Evolutionary conservation across 37 sponge, comb jelly and placozoan species (phyloP).

Genomic region (Chondrilla cf. caribensis): DNA sequence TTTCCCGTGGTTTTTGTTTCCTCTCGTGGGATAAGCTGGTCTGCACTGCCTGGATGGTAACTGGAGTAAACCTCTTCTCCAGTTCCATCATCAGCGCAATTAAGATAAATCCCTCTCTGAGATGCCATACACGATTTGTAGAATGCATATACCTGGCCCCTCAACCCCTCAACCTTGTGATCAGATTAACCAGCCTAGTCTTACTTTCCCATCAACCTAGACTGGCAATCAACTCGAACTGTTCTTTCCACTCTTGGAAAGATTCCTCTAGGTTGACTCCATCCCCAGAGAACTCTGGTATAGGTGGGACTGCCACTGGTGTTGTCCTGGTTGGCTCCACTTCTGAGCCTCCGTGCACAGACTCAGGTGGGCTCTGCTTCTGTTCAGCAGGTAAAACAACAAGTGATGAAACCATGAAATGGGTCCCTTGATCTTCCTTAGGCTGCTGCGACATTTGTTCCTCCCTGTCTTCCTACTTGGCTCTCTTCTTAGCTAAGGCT

Average conservation of each 20-base stretch:
- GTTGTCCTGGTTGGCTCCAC: too few relatives aligned
- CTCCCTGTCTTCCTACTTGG: background rate
- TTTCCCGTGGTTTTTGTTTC: conserved; percentile 25
- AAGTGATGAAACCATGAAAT: too few relatives aligned
- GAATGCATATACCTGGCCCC: conserved; percentile 34
- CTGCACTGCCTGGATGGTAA: conserved; percentile 23
- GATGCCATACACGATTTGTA: conserved; percentile 30
- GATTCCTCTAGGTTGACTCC: background rate
- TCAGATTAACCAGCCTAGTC: conserved; percentile 27
- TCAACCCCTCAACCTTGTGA: conserved; percentile 21
- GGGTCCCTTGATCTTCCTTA: too few relatives aligned
- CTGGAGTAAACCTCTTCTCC: conserved; percentile 41
- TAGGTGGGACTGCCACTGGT: conserved; percentile 43
- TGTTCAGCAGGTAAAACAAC: too few relatives aligned
- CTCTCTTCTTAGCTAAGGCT: background rate
- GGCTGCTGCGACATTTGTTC: background rate
- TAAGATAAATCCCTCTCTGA: conserved; percentile 26
- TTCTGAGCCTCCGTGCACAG: too few relatives aligned
- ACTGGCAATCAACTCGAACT: too few relatives aligned
- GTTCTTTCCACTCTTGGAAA: too few relatives aligned
- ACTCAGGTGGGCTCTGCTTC: too few relatives aligned
- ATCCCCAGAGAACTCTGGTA: conserved; percentile 36
- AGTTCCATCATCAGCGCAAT: conserved; percentile 19
- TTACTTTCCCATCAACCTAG: conserved; percentile 24
- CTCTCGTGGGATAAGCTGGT: conserved; percentile 36